A percentile compares a stretch with the other conserved stretches of the same genome.
phyloP scores from a whole-genome alignment of 2,113 vertebrate genomes.

The Hemiprocne comata region DNA sequence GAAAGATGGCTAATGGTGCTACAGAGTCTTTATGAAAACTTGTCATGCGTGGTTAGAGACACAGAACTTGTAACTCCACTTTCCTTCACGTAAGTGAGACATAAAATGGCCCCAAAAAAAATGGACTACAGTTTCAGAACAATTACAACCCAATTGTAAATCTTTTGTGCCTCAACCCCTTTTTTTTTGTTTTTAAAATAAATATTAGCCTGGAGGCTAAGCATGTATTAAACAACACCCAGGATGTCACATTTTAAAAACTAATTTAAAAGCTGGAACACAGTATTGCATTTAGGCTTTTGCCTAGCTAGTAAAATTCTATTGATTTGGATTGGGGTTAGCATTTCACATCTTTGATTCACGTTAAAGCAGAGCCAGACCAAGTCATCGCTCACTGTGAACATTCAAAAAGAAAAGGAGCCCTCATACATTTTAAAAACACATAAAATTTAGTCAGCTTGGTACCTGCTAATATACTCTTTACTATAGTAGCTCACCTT shows the following conservation, averaged over 20 bases:
- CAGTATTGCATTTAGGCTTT: neutral
- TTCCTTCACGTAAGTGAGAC: neutral
- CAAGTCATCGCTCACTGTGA: neutral
- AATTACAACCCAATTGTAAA: neutral
- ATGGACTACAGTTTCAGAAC: neutral
- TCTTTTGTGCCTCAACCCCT: fast-evolving
- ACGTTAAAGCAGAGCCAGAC: neutral
- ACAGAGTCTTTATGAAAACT: neutral
- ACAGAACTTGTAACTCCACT: neutral
- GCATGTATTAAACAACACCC: neutral
- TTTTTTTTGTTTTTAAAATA: neutral
- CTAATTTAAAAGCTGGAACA: neutral
- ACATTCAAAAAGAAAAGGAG: neutral
- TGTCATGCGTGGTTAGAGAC: neutral
- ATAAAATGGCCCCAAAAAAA: neutral
- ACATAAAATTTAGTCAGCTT: neutral
- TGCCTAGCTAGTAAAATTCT: neutral
- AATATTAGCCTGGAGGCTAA: neutral
- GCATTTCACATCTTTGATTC: neutral
- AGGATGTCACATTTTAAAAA: neutral
- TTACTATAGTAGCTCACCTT: neutral
- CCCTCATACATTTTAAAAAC: neutral
- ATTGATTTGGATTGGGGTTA: neutral
- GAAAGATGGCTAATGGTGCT: neutral
- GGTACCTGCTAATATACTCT: neutral